These are phyloP conservation scores for Troides helena DNA, from an alignment of 2,888 invertebrate genomes.

Conservation along the genomic window DNA sequence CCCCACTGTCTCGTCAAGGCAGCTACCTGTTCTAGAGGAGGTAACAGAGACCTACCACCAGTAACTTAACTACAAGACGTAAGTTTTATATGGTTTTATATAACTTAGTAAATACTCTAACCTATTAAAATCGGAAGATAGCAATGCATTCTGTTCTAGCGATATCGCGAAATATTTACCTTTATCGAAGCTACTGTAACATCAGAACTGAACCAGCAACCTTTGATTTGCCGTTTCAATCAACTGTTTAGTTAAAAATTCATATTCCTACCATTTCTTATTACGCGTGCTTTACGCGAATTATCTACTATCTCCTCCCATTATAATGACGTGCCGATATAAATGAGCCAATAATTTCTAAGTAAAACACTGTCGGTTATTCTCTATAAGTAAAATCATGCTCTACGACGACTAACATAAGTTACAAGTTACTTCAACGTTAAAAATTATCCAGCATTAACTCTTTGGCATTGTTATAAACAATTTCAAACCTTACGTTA, in stretches of 20 bases:
- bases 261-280: neutral
- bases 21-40: no score
- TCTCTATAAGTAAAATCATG: neutral
- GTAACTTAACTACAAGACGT: no score
- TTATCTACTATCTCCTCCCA: slow-evolving; percentile 11
- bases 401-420: neutral
- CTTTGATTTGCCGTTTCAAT: no score
- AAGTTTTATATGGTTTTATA: no score
- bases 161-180: no score
- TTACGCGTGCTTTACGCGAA: neutral
- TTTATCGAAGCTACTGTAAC: no score
- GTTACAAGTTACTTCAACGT: slow-evolving; percentile 7
- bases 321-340: slow-evolving; percentile 16
- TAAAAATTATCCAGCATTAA: neutral
- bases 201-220: neutral
- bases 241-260: neutral
- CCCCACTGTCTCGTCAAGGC: no score
- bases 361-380: slow-evolving; percentile 5
- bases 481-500: neutral
- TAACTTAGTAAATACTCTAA: no score
- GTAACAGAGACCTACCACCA: no score
- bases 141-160: no score
- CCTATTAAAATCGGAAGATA: no score
- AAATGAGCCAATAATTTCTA: slow-evolving; percentile 21
- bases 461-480: neutral